Evolutionary conservation across 2,113 vertebrate genomes (phyloP).

Genomic region (Polypterus bichir): DNA sequence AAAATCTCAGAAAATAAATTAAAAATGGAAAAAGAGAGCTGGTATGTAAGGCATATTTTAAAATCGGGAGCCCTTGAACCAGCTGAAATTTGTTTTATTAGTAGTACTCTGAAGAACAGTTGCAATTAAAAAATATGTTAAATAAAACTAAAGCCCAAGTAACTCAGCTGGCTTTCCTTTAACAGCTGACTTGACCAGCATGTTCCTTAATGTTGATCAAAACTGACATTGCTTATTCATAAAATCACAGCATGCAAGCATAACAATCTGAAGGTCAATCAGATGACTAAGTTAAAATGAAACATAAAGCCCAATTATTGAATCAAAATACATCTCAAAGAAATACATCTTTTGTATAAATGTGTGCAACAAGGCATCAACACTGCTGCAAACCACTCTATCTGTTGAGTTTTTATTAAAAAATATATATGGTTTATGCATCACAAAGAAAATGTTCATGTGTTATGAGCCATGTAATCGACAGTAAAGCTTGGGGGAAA

Average conservation of each 20-base stretch:
- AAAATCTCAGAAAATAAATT: background rate
- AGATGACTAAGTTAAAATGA: background rate
- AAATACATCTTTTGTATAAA: too few species aligned
- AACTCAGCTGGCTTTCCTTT: background rate
- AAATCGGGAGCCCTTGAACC: background rate
- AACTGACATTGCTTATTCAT: constrained; percentile 6
- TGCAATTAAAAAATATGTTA: background rate
- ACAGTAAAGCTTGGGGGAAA: too few species aligned
- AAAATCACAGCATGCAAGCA: background rate
- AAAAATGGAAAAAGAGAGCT: background rate
- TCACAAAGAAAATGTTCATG: too few species aligned
- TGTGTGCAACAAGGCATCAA: too few species aligned
- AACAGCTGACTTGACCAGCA: background rate
- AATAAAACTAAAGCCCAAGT: background rate
- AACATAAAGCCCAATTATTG: background rate
- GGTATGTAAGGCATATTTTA: background rate
- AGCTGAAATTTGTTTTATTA: background rate
- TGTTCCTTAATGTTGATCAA: constrained; percentile 3
- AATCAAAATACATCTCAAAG: background rate
- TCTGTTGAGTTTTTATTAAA: too few species aligned
- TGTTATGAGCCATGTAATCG: too few species aligned
- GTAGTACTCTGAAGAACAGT: background rate
- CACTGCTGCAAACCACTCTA: too few species aligned
- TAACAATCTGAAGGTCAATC: constrained; percentile 4
- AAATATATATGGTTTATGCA: too few species aligned